Evolutionary conservation across 2,888 invertebrate genomes (phyloP), one percentile per base, ranked within the genome.

Genomic region (Pimpla rufipes): DNA sequence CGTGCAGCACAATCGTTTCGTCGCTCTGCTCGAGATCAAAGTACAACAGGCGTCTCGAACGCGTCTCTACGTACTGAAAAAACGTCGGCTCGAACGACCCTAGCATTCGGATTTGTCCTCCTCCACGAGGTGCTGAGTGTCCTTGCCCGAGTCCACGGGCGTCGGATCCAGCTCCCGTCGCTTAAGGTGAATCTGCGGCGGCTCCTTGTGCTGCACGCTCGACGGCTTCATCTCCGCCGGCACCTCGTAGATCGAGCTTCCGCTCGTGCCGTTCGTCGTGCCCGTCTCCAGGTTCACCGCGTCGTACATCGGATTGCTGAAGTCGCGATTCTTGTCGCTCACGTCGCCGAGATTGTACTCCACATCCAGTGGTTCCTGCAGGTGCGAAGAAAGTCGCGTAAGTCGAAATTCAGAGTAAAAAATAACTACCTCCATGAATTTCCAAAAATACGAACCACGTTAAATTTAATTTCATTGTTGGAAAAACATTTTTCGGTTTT

Each of bases 251-350:
- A 97, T 96, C 88, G 97, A 97, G 88, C 93, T 94, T 93, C 95
- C 95, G 87, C 96, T 95, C 88, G 96, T 96, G 85, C 95, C 95
- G 86, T 95, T 93, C 71, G 93, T 94, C 40, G 94, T 94, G 87
- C 95, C 95, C 29, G 94, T 93, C 71, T 95, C 95, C 85, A 96
- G 94, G 87, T 96, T 96, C 76, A 97, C 97, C 66, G 98, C 98
- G 91, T 99, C 99, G 93, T 99, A 99, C 97, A 99, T 98, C 66
- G 99, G 99, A 94, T 99, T 99, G 91, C 98, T 97, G 94, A 99
- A 99, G 94, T 99, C 99, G 73, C 98, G 95, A 79, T 96, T 96
- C 93, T 97, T 98, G 88, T 96, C 95, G 88, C 95, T 95, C 2
- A 96, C 95, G 85, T 97, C 97, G 89, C 97, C 97, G 89, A 98